These are phyloP conservation scores for Tupiocoris notatus DNA, from an alignment of 2,888 invertebrate genomes.

Conservation along the genomic window DNA sequence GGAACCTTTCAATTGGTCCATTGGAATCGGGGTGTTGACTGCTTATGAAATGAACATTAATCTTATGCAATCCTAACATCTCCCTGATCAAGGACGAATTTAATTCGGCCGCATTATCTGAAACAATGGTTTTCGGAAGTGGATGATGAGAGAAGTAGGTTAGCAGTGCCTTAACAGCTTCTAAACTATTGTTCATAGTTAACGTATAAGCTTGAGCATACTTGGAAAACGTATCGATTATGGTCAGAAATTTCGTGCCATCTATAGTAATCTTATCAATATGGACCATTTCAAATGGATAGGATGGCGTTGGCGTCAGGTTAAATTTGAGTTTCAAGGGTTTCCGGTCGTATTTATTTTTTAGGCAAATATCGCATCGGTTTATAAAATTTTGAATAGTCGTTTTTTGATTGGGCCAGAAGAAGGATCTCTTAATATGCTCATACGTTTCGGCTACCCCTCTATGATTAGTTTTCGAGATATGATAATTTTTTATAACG, in stretches of 20 bases:
- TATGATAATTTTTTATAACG: conserved; percentile 5
- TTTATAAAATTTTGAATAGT: conserved; percentile 48
- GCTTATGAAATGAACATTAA: conserved; percentile 23
- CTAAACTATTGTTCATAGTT: neutral
- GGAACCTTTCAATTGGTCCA: conserved; percentile 23
- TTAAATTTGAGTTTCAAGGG: conserved; percentile 6
- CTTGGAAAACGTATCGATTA: conserved; percentile 45
- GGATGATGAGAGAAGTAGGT: conserved; percentile 33
- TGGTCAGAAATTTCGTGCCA: conserved; percentile 41
- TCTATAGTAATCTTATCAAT: conserved; percentile 40
- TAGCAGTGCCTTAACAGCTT: conserved; percentile 8
- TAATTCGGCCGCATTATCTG: conserved; percentile 41
- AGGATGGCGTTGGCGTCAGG: conserved; percentile 36
- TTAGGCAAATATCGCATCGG: conserved; percentile 48
- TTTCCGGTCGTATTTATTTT: conserved; percentile 2
- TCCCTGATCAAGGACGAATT: conserved; percentile 26
- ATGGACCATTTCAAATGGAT: conserved; percentile 48
- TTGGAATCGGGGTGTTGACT: conserved; percentile 28
- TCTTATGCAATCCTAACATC: conserved; percentile 9
- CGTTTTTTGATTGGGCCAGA: conserved; percentile 50
- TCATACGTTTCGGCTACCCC: conserved; percentile 21
- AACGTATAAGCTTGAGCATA: conserved; percentile 39
- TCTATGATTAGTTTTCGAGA: conserved; percentile 14
- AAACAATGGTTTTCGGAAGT: conserved; percentile 21
- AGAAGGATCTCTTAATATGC: conserved; percentile 44